These are phyloP conservation scores for Xenopus borealis DNA, from an alignment of 2,113 vertebrate genomes.

Conservation along the genomic window DNA sequence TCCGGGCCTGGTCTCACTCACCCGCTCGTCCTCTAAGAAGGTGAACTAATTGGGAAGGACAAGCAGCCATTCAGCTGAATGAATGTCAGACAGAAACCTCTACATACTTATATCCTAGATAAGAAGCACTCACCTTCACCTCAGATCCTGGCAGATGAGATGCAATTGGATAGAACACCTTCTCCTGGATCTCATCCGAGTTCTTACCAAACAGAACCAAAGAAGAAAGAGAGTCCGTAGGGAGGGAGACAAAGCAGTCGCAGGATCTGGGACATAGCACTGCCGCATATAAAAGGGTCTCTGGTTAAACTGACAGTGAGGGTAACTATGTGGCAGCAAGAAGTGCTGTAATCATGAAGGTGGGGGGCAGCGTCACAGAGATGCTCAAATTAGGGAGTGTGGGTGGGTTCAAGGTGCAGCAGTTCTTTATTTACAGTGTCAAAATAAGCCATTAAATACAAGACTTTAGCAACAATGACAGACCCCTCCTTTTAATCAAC, in stretches of 20 bases:
- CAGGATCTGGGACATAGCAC: slow-evolving; percentile 64
- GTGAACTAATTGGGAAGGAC: slow-evolving; percentile 72
- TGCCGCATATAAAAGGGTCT: slow-evolving; percentile 7
- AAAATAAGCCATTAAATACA: no score
- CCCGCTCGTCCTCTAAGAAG: slow-evolving; percentile 84
- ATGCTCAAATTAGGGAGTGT: no score
- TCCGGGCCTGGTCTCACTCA: slow-evolving; percentile 66
- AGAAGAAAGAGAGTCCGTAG: slow-evolving; percentile 75
- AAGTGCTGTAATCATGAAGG: no score
- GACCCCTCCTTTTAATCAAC: no score
- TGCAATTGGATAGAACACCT: slow-evolving; percentile 68
- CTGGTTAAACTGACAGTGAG: no score
- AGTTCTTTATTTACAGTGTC: no score
- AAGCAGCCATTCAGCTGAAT: not conserved
- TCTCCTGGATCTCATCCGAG: slow-evolving; percentile 89
- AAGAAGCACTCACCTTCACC: slow-evolving; percentile 72
- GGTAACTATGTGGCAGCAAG: no score
- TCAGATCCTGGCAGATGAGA: slow-evolving; percentile 66
- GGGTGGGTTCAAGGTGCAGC: no score
- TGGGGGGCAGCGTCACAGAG: no score
- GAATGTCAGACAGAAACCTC: no score
- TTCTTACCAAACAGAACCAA: slow-evolving; percentile 92
- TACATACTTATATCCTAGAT: no score
- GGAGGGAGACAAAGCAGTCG: slow-evolving; percentile 88
- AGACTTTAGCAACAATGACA: no score